A percentile compares a stretch with the other conserved stretches of the same genome.
These are phyloP conservation scores for Ericerus pela DNA, from an alignment of 1,140 invertebrate species.

Conservation along the genomic window DNA sequence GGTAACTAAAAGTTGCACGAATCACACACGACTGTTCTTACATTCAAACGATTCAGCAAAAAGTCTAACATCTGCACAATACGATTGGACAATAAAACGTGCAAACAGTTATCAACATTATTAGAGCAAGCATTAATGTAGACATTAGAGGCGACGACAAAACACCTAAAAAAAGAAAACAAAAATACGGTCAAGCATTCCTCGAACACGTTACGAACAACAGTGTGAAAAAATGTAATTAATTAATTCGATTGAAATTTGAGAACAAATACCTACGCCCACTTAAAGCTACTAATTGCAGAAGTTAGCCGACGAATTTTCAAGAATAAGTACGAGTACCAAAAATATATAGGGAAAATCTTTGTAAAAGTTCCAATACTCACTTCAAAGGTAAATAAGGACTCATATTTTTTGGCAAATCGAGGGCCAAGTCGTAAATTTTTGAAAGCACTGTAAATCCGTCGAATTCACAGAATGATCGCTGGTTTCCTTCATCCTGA, in stretches of 20 bases:
- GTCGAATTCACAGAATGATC: conserved; percentile 36
- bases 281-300: no score
- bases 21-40: conserved; percentile 10
- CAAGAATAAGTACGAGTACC: no score
- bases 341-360: no score
- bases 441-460: conserved; percentile 39
- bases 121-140: conserved; percentile 40
- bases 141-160: conserved; percentile 43
- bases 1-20: background rate
- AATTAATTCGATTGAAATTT: no score
- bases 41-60: conserved; percentile 41
- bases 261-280: no score
- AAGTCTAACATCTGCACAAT: conserved; percentile 49
- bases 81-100: conserved; percentile 52
- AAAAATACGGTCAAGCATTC: no score
- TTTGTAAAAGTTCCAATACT: no score
- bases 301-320: no score
- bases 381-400: conserved; percentile 41
- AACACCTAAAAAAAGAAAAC: conserved; percentile 36
- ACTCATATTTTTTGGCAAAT: conserved; percentile 31
- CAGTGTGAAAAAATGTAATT: no score
- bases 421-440: conserved; percentile 32
- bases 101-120: conserved; percentile 42
- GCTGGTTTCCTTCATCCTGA: conserved; percentile 36
- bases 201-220: no score